Conservation (phyloP, 2,888 invertebrate genomes). For the Oeneis ivallda region DNA sequence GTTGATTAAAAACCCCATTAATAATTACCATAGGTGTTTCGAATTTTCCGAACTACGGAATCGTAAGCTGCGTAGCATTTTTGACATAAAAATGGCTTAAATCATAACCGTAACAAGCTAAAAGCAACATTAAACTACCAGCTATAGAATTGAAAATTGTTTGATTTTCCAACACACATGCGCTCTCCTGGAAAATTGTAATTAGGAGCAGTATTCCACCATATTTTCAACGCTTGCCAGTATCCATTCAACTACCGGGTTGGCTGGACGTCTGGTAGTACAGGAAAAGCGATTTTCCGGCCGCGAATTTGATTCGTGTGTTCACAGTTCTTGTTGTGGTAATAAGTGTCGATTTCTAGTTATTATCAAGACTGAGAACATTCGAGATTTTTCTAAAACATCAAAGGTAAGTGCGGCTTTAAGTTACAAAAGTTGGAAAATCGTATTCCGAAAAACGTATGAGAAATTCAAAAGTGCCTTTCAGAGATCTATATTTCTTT, state of each 20-base stretch:
- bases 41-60: conserved; percentile 33
- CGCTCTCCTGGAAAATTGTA: conserved; percentile 30
- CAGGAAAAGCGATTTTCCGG: conserved; percentile 5
- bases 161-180: conserved; percentile 24
- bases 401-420: conserved; percentile 14
- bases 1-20: conserved; percentile 35
- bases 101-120: not conserved
- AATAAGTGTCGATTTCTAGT: conserved; percentile 15
- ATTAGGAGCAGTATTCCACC: conserved; percentile 32
- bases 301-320: conserved; percentile 21
- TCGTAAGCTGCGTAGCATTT: conserved; percentile 24
- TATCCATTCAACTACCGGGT: conserved; percentile 27
- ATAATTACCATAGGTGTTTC: conserved; percentile 36
- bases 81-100: conserved; percentile 7
- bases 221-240: conserved; percentile 34
- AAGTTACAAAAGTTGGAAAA: not conserved
- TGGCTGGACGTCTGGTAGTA: conserved; percentile 19
- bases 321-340: conserved; percentile 15
- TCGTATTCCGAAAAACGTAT: not conserved
- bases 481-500: not conserved
- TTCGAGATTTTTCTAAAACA: not conserved
- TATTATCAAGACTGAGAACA: conserved; percentile 3
- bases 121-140: not conserved
- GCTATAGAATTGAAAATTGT: conserved; percentile 7
- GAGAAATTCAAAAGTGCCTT: conserved; percentile 9